Percentiles rank a stretch among this genome's conserved stretches.
Conservation (phyloP, 2,888 invertebrate species). For the Apocheima hispidaria region DNA sequence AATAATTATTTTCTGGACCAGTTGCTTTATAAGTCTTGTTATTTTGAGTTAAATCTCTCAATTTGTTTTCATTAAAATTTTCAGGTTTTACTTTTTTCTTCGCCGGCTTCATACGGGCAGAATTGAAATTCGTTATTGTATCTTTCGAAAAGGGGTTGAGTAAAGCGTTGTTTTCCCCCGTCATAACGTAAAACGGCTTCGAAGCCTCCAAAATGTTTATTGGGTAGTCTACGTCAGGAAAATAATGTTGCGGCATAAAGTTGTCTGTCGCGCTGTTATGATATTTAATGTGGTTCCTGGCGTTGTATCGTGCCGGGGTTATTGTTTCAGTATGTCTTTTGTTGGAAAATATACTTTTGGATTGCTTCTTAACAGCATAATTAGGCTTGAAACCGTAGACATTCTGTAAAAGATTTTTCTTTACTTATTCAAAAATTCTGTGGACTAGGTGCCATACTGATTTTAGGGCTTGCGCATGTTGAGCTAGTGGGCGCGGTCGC, state of each 20-base stretch:
- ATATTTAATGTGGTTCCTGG: constrained; percentile 33
- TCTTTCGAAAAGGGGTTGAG: constrained; percentile 63
- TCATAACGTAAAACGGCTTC: constrained; percentile 63
- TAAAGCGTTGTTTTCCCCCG: constrained; percentile 45
- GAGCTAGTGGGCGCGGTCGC: too few relatives aligned
- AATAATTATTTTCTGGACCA: neutral
- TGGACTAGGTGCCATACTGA: too few relatives aligned
- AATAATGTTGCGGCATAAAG: constrained; percentile 46
- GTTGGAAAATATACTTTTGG: constrained; percentile 41
- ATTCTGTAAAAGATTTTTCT: constrained; percentile 45
- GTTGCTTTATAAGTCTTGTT: neutral
- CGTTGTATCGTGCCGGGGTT: constrained; percentile 50
- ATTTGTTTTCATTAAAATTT: constrained; percentile 24
- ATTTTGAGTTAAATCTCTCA: neutral
- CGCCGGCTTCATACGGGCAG: constrained; percentile 29
- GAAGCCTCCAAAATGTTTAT: constrained; percentile 57
- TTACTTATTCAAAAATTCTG: neutral
- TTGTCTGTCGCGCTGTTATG: constrained; percentile 35
- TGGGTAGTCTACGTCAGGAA: constrained; percentile 62
- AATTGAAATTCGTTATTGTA: constrained; percentile 57
- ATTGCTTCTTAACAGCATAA: constrained; percentile 32
- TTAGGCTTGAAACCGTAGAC: constrained; percentile 42
- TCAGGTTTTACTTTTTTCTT: constrained; percentile 31
- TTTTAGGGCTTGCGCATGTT: too few relatives aligned
- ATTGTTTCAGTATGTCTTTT: constrained; percentile 42